Base-by-base conservation (phyloP, 1,140 invertebrate species). In the Ptiloglossa arizonensis region DNA sequence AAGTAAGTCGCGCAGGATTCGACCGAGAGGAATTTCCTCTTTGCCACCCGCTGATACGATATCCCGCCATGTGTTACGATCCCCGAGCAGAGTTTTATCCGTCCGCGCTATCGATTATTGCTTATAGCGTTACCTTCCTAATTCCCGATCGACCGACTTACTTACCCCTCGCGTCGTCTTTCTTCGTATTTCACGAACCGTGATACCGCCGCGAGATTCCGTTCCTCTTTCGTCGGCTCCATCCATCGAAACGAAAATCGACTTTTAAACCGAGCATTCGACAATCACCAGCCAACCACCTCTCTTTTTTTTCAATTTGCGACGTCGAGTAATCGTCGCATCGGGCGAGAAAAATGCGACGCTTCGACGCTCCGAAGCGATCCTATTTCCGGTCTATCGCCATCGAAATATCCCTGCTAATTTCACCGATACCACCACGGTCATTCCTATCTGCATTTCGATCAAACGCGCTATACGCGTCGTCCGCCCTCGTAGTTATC, bases 41-140 rank as follows among this genome's bases (percentile, higher is more conserved):
- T 74, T n/a, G 57, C 50, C 62, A 57, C 0, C 24, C 46, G 17
- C 27, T 32, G 48, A 70, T 44, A 19, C 63, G 69, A 46, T 57
- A 68, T 70, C 79, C 66, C 66, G 32, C 72, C 66, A 59, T 64
- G 69, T 66, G 71, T 81, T 82, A 76, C 67, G 50, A 64, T 56
- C 44, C 29, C 19, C 11, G 41, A 6, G 19, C 46, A n/a, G 38
- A 72, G 72, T 79, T 79, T 79, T 48, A 59, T 66, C 48, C 32
- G 35, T 81, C 22, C 17, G 46, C 52, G 22, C 41, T 59, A 81
- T 81, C 64, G 62, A 82, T 69, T 81, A 81, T 75, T 19, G 57
- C 32, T 64, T 52, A 27, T 32, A 48, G 17, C 46, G 19, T 73
- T 22, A 54, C 38, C 48, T 54, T 44, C 50, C 41, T 74, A 63